Evolutionary conservation across 2,888 invertebrate genomes (phyloP).

Genomic region (Panzeria rudis): DNA sequence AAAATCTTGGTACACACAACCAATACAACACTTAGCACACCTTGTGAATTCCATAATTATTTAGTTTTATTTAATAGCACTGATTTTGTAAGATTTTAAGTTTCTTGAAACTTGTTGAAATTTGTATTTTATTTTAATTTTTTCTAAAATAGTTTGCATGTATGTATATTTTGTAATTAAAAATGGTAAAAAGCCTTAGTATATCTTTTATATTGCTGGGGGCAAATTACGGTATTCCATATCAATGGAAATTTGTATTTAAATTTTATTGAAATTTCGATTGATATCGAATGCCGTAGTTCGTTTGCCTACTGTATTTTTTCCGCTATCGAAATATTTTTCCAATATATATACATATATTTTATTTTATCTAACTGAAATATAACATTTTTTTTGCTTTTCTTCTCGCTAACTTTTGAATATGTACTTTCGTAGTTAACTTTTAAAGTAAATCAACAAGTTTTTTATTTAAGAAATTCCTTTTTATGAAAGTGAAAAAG

Average conservation of each 20-base stretch:
- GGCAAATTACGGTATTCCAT: too few species aligned
- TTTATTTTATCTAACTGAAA: neutral
- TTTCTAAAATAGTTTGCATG: slow-evolving; percentile 2
- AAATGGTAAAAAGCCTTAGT: slow-evolving; percentile 4
- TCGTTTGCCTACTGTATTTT: too few species aligned
- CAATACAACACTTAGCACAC: too few species aligned
- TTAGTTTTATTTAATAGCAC: slow-evolving; percentile 41
- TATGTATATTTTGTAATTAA: slow-evolving; percentile 35
- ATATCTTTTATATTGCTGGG: neutral
- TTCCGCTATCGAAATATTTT: slow-evolving; percentile 23
- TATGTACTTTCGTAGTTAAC: neutral
- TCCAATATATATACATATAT: neutral
- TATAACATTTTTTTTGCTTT: neutral
- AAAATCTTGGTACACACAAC: too few species aligned
- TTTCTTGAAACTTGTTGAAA: slow-evolving; percentile 14
- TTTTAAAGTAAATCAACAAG: neutral
- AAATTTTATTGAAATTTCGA: too few species aligned
- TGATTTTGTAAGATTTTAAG: slow-evolving; percentile 7
- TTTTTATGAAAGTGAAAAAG: neutral
- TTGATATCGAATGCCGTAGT: too few species aligned
- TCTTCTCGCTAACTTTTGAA: neutral
- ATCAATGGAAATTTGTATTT: too few species aligned
- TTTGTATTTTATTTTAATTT: slow-evolving; percentile 3
- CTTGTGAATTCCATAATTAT: too few species aligned
- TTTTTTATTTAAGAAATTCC: neutral